Base-by-base conservation (phyloP, 2,113 vertebrate genomes). In the Poicephalus gulielmi region DNA sequence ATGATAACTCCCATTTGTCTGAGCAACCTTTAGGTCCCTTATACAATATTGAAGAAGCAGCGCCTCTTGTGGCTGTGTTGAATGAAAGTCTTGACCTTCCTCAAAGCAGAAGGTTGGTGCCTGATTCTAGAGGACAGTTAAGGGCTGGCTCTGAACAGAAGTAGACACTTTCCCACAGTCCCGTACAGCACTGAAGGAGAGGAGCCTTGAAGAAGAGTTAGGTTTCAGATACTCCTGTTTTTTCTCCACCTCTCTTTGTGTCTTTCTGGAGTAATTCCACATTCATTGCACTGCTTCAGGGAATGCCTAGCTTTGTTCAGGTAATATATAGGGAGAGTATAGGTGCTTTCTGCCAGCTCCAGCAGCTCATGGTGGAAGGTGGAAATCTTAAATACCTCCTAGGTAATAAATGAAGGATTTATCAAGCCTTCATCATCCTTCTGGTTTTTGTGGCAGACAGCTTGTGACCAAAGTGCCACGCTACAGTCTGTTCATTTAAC, bases 111-210 rank as follows among this genome's bases (percentile, higher is more conserved):
- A 85, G 55, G 25, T 9, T 64, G 49, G 11, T 84, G 44, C 53
- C 49, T 16, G 22, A 8, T 50, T 50, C 49, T 57, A 46, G 44
- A 50, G 17, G 23, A 44, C 43, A 5, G 33, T 39, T 63, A 31
- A 57, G 78, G 68, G 19, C 74, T 82, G 31, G 31, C 28, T 64
- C 47, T 49, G 39, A 52, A 44, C 41, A 35, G 28, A 13, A 33
- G 17, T 0, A 10, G 66, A 5, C 9, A 2, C 31, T 73, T 22
- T 18, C 12, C 13, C 20, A 12, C 5, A 2, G 28, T 37, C 62
- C 22, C 17, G 7, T 33, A 35, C 31, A 77, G 43, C 37, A 10
- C n/a, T 0, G 4, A 64, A 84, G 37, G 33, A 76, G 62, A 67
- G 81, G 13, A 83, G 46, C 25, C 67, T 50, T 37, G n/a, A n/a